These are phyloP conservation scores for Melipona bicolor DNA, from an alignment of 2,888 invertebrate genomes.

Conservation along the genomic window DNA sequence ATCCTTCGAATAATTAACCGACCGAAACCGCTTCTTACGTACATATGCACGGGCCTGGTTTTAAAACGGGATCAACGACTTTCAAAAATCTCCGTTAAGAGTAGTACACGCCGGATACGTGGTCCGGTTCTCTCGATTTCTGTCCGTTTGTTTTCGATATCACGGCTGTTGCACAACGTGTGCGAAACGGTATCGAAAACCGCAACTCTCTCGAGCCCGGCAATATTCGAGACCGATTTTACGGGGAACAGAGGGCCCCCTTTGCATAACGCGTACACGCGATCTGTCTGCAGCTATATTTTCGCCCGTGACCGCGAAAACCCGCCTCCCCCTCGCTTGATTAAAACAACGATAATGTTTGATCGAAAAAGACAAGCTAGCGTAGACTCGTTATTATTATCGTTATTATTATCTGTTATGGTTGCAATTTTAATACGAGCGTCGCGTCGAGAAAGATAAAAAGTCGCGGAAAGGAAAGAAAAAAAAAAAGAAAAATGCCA, in stretches of 20 bases:
- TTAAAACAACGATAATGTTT: neutral
- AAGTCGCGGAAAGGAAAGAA: too few relatives aligned
- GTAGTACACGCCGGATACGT: neutral
- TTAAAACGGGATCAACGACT: neutral
- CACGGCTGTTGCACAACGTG: constrained; percentile 27
- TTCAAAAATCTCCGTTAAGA: neutral
- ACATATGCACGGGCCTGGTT: too few relatives aligned
- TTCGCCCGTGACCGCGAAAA: neutral
- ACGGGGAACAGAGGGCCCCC: neutral
- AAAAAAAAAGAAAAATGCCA: too few relatives aligned
- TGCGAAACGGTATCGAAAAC: constrained; percentile 18
- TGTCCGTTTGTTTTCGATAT: constrained; percentile 23
- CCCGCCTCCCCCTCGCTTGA: neutral
- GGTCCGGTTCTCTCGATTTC: neutral
- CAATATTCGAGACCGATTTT: constrained; percentile 38
- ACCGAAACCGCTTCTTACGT: neutral
- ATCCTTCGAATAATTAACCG: neutral
- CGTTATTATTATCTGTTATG: constrained; percentile 15
- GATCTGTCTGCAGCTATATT: constrained; percentile 15
- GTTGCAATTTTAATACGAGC: neutral
- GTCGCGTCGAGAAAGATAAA: too few relatives aligned
- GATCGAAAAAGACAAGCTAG: neutral
- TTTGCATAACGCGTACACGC: constrained; percentile 18
- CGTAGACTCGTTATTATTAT: neutral
- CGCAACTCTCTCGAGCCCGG: constrained; percentile 16